These are phyloP conservation scores for Thaumetopoea pityocampa DNA, from an alignment of 1,140 invertebrate genomes.

Conservation along the genomic window DNA sequence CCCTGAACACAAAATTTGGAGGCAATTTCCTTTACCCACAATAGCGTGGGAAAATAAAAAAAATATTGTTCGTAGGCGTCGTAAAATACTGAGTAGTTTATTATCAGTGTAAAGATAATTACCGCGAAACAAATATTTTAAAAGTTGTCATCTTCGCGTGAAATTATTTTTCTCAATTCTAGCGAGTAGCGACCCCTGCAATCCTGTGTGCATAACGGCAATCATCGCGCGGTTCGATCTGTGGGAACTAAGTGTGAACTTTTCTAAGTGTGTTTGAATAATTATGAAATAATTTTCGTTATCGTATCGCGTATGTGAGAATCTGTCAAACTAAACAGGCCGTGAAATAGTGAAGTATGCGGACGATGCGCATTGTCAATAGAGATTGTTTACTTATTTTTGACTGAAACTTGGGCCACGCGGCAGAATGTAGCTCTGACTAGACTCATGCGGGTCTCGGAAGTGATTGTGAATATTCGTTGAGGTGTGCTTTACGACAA, in stretches of 20 bases:
- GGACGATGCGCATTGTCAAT: conserved; percentile 32
- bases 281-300: conserved; percentile 12
- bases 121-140: conserved; percentile 32
- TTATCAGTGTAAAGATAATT: conserved; percentile 11
- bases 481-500: conserved; percentile 5
- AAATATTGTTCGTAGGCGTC: conserved; percentile 24
- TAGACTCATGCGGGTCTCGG: neutral
- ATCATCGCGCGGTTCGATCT: conserved; percentile 1
- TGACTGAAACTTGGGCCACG: conserved; percentile 27
- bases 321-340: too few relatives aligned
- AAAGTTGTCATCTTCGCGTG: conserved; percentile 35
- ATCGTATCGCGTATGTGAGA: conserved; percentile 24
- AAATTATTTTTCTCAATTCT: conserved; percentile 39
- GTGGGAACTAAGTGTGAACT: conserved; percentile 12
- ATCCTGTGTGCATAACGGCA: too few relatives aligned
- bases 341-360: conserved; percentile 49
- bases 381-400: conserved; percentile 47
- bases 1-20: conserved; percentile 75
- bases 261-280: conserved; percentile 13
- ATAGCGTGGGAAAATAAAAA: conserved; percentile 41
- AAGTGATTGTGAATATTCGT: too few relatives aligned
- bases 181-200: too few relatives aligned
- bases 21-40: conserved; percentile 63
- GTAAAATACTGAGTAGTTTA: conserved; percentile 14
- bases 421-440: conserved; percentile 52